phyloP scores from a whole-genome alignment of 1,140 invertebrate species.

The Trachymyrmex septentrionalis region DNA sequence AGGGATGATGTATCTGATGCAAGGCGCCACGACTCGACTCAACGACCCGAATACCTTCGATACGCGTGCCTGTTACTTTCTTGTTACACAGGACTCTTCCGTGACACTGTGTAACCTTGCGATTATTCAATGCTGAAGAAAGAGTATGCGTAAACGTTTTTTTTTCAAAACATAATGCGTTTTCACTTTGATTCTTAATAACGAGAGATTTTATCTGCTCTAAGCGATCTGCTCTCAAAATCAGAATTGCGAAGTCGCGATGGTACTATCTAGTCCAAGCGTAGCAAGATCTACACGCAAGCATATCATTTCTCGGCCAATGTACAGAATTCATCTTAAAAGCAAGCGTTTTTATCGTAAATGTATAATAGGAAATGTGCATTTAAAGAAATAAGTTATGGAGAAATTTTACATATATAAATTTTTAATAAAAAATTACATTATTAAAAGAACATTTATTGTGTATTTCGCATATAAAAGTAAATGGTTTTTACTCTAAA shows the following conservation, averaged over 20 bases:
- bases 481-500: background rate
- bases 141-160: conserved; percentile 61
- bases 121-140: conserved; percentile 69
- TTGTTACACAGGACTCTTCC: background rate
- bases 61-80: conserved; percentile 53
- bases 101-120: conserved; percentile 33
- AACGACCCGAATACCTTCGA: conserved; percentile 68
- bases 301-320: too few relatives aligned
- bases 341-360: too few relatives aligned
- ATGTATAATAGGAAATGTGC: too few relatives aligned
- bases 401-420: background rate
- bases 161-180: conserved; percentile 55
- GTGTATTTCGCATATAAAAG: background rate
- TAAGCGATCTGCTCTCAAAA: background rate
- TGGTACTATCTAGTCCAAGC: background rate
- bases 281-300: background rate
- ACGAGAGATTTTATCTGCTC: conserved; percentile 47
- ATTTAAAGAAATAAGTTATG: too few relatives aligned
- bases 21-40: conserved; percentile 39
- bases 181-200: conserved; percentile 11
- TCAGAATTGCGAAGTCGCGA: conserved; percentile 1
- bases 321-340: too few relatives aligned
- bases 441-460: background rate
- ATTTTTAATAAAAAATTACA: background rate
- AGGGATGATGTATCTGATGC: conserved; percentile 73